Base-by-base conservation (phyloP, 2,888 invertebrate genomes). In the Uloborus plumipes region DNA sequence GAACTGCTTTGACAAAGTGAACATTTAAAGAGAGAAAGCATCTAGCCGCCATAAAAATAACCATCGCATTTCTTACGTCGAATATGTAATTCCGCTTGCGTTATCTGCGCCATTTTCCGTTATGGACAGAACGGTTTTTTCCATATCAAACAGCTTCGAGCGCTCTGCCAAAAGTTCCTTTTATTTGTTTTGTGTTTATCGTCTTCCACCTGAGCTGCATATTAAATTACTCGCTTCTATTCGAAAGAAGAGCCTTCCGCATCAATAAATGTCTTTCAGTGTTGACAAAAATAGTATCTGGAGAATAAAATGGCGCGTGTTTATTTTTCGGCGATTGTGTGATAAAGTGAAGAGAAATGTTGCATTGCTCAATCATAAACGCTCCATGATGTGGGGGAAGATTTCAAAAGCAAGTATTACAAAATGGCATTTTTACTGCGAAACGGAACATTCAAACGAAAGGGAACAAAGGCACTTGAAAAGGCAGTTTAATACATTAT, bases 291-390 rank as follows among this genome's bases (percentile, higher is more conserved):
- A 49, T 66, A 20, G 50, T 66, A 50, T 50, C 47, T 20, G 22
- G 18, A 50, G 20, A 18, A 66, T 50, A 66, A 66, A 50, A 66
- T 66, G 50, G 47, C 11, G 4, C 0, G 50, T 66, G 66, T 50
- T 66, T 66, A 50, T 66, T 66, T 22, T 66, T 66, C 49, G 66
- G 47, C 39, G 31, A 14, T 50, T 22, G 9, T 55, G 39, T 39
- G 39, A 39, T 39, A 11, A 39, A 39, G 39, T 39, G 39, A 39
- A 9, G 39, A 39, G 39, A 55, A 55, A 55, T 18, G 20, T 55
- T 55, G 15, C 55, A 53, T 55, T 61, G 31, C 67, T 61, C 71
- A 47, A 47, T 31, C 71, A 58, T 59, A 59, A 59, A 71, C 69
- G 16, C 26, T 22, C 49, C 53, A 31, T 26, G 22, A 16, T 20